A percentile compares a stretch with the other conserved stretches of the same genome.
phyloP scores from a whole-genome alignment of 2,113 vertebrate genomes.

The Peromyscus californicus region DNA sequence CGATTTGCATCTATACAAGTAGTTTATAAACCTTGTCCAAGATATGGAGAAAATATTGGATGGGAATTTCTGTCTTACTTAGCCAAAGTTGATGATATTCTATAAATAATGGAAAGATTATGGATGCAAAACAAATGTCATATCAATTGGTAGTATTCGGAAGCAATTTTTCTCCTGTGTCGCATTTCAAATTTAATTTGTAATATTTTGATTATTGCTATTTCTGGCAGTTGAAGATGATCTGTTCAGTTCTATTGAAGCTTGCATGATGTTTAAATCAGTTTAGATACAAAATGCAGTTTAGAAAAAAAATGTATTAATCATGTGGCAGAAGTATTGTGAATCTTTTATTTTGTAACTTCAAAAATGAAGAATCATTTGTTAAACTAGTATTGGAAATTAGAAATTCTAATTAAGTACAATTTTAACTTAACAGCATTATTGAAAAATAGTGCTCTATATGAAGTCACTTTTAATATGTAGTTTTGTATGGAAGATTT shows the following conservation, averaged over 20 bases:
- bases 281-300: constrained; percentile 50
- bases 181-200: constrained; percentile 83
- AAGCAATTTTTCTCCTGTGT: constrained; percentile 54
- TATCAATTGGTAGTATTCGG: constrained; percentile 77
- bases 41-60: constrained; percentile 13
- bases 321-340: neutral
- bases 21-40: neutral
- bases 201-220: constrained; percentile 70
- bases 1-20: neutral
- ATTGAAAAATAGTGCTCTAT: constrained; percentile 70
- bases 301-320: neutral
- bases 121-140: constrained; percentile 72
- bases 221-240: constrained; percentile 74
- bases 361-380: constrained; percentile 24
- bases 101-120: constrained; percentile 68
- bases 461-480: constrained; percentile 68
- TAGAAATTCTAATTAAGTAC: constrained; percentile 32
- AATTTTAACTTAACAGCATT: constrained; percentile 66
- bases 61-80: constrained; percentile 41
- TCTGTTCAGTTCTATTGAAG: constrained; percentile 39
- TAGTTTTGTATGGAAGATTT: constrained; percentile 58
- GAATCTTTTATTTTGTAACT: constrained; percentile 44
- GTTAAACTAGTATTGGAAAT: constrained; percentile 65
- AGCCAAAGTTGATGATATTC: constrained; percentile 63
- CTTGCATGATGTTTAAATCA: constrained; percentile 68